Evolutionary conservation across 1,140 invertebrate genomes (phyloP), one percentile per base, ranked within the genome.

Genomic region (Seison nebaliae): DNA sequence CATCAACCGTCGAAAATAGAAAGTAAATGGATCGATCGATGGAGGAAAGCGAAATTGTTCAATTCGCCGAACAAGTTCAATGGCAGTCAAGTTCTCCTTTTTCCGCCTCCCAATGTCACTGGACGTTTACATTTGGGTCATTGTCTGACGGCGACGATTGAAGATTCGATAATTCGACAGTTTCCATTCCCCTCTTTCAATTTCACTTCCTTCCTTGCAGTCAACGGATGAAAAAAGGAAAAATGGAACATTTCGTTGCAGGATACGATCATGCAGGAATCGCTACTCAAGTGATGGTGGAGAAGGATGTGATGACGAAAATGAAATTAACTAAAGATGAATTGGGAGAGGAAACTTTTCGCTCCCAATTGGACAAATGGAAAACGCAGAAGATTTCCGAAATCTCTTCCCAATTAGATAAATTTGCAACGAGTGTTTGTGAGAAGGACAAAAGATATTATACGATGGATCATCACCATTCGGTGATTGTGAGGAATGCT

Each of bases 211-310:
- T 8, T 45, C n/a, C 14, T 23, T n/a, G n/a, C 11, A 35, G 19
- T 15, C 12, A 11, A 20, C 17, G 16, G n/a, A 46, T 15, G 9
- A 33, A 22, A 35, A 3, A 28, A n/a, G 28, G 28, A 7, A 14
- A 3, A 26, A 24, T 36, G 11, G 28, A 17, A 8, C 21, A 23
- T 16, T 59, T 73, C 76, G 1, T 81, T 20, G 79, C 80, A n/a
- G 80, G 80, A 4, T 71, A 71, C 26, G 80, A 88, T 59, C 80
- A 88, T 63, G 80, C 80, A 26, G 80, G 80, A 11, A 86, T 86
- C 43, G 79, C 80, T 14, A 86, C 80, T 3, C 79, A 88, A 59
- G 70, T 72, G 33, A 67, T 79, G 2, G 72, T 86, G 8, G 77
- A 83, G 54, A 73, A 73, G n/a, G 64, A 70, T 47, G 44, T 84